A percentile compares a stretch with the other conserved stretches of the same genome.
Evolutionary conservation across 1,140 invertebrate species (phyloP).

Genomic region (Hyphantria cunea): DNA sequence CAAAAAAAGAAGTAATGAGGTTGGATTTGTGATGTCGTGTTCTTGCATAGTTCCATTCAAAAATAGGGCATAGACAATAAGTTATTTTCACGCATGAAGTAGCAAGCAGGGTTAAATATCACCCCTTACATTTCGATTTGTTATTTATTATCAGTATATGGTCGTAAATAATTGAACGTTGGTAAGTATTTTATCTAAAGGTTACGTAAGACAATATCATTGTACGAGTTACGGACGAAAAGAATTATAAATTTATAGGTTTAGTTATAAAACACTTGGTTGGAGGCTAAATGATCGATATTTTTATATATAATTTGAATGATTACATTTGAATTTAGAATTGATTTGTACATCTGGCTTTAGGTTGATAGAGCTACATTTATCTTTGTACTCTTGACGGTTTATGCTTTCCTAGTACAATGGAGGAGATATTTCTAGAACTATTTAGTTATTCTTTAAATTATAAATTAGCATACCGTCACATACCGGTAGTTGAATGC

Average conservation of each 20-base stretch:
- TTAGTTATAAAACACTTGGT: too few relatives aligned
- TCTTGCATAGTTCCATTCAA: conserved; percentile 42
- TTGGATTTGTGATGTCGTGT: conserved; percentile 10
- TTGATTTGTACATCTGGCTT: too few relatives aligned
- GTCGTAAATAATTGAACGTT: not conserved
- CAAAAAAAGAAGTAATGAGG: conserved; percentile 5
- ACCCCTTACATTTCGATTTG: conserved; percentile 7
- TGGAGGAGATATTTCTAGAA: too few relatives aligned
- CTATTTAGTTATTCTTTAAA: too few relatives aligned
- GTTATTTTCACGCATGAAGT: conserved; percentile 38
- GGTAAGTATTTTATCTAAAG: conserved; percentile 5
- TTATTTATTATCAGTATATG: not conserved
- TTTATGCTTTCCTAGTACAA: too few relatives aligned
- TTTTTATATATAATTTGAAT: too few relatives aligned
- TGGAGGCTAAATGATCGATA: too few relatives aligned
- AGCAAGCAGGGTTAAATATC: conserved; percentile 29
- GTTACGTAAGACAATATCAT: conserved; percentile 16
- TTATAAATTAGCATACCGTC: too few relatives aligned
- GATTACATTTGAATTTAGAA: too few relatives aligned
- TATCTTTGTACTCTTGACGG: too few relatives aligned
- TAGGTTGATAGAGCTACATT: too few relatives aligned
- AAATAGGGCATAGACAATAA: conserved; percentile 31
- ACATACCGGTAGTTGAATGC: too few relatives aligned
- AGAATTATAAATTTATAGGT: not conserved
- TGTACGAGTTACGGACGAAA: not conserved